These are phyloP conservation scores for Phyllotreta striolata DNA, from an alignment of 2,888 invertebrate genomes.

Conservation along the genomic window DNA sequence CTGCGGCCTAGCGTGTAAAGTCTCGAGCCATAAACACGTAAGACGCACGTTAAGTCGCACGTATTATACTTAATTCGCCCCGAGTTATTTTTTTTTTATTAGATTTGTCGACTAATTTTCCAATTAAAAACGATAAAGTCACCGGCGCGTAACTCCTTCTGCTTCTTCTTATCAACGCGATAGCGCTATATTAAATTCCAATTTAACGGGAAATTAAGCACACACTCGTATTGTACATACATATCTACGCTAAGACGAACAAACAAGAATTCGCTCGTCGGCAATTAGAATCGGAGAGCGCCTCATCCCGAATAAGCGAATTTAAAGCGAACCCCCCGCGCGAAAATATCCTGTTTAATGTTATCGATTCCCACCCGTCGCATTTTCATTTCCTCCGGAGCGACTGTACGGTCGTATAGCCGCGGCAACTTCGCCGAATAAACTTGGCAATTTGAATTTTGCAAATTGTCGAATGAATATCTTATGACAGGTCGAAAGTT, in stretches of 20 bases:
- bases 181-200: no score
- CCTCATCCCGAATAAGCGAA: no score
- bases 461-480: conserved; percentile 33
- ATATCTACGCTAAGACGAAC: no score
- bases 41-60: conserved; percentile 16
- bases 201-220: no score
- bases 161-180: no score
- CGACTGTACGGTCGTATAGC: conserved; percentile 18
- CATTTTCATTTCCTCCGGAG: conserved; percentile 21
- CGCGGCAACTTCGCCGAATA: conserved; percentile 25
- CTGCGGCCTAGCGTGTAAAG: conserved; percentile 15
- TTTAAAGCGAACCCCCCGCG: not conserved
- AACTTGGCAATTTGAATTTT: conserved; percentile 31
- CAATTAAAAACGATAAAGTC: conserved; percentile 2
- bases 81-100: not conserved
- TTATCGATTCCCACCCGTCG: conserved; percentile 19
- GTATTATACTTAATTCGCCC: conserved; percentile 7
- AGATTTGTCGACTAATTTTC: conserved; percentile 12
- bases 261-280: no score
- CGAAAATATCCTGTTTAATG: conserved; percentile 21
- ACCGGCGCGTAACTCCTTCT: no score
- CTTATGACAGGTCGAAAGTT: conserved; percentile 34
- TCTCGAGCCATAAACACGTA: conserved; percentile 18
- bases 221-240: no score
- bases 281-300: no score